Evolutionary conservation across 1,140 invertebrate species (phyloP).

Genomic region (Gyrodactylus bullatarudis): DNA sequence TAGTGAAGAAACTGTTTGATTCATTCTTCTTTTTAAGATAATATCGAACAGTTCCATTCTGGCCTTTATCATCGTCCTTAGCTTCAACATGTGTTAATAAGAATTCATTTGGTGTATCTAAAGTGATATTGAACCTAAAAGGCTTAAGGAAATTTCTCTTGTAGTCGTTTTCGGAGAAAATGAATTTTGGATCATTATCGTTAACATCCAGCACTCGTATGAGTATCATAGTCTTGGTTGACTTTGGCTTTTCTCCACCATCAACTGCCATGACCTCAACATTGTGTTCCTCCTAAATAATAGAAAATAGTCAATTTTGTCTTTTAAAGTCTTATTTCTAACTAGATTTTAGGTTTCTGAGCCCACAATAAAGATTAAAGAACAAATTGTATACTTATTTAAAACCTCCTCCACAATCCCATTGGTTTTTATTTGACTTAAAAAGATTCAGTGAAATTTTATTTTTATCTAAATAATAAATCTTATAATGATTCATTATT

Average conservation of each 20-base stretch:
- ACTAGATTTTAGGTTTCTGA: too few relatives aligned
- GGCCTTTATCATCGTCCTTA: not conserved
- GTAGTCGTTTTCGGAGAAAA: not conserved
- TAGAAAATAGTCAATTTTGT: too few relatives aligned
- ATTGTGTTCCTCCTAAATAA: not conserved
- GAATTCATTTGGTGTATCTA: not conserved
- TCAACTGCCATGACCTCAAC: not conserved
- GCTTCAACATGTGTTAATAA: not conserved
- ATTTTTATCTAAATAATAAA: too few relatives aligned
- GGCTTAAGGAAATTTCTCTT: not conserved
- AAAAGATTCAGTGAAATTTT: too few relatives aligned
- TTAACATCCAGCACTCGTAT: not conserved
- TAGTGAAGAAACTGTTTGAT: not conserved
- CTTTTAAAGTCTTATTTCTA: too few relatives aligned
- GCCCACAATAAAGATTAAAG: too few relatives aligned
- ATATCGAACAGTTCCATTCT: not conserved
- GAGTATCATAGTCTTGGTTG: not conserved
- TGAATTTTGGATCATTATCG: not conserved
- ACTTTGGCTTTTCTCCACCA: not conserved
- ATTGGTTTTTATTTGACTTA: too few relatives aligned
- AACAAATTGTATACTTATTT: too few relatives aligned
- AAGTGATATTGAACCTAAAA: not conserved
- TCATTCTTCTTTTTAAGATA: not conserved
- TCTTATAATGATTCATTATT: too few relatives aligned
- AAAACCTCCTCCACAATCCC: too few relatives aligned